Base-by-base conservation (phyloP, 2,113 vertebrate genomes). In the Saguinus imperator region DNA sequence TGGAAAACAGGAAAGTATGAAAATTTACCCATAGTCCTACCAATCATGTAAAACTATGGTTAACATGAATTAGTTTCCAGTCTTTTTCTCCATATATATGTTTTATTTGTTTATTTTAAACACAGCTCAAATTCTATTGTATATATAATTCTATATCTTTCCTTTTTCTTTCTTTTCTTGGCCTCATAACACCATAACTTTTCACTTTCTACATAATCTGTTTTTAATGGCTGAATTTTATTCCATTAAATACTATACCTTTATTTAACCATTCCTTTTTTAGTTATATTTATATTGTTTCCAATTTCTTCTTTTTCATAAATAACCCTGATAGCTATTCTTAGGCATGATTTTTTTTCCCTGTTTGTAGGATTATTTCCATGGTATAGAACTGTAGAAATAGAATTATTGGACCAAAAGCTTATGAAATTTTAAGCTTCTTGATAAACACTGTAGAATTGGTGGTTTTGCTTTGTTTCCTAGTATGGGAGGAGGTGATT, bases 181-280 rank as follows among this genome's bases (percentile, higher is more conserved):
- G 29, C n/a, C 40, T 90, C 14, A 66, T 21, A 64, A 29, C 61
- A 64, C 95, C 40, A 70, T 88, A 4, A 83, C 29, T 73, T 89
- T 76, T 95, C 21, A 81, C 73, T 1, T 94, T 13, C 35, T 9
- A 85, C 12, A 73, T 35, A 52, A 64, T 94, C 87, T 85, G 72
- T 89, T 93, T 97, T 93, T 91, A 91, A 91, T 85, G 43, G n/a
- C 29, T 89, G 48, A 94, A 37, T 93, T 96, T 76, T 89, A 88
- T n/a, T 79, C 40, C 25, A 83, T 94, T 45, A 96, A 64, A 90
- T 84, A 87, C 6, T 92, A 43, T 21, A 79, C 23, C 50, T 79
- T 84, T 95, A 91, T 29, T 92, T 90, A 90, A 72, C 6, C 7
- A 81, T 50, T 75, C 35, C 52, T 77, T 92, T 91, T 95, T 83